These are phyloP conservation scores for Euphysa ruthae DNA, from an alignment of 30 jellyfish, hydroid and myxozoan species.

Conservation along the genomic window DNA sequence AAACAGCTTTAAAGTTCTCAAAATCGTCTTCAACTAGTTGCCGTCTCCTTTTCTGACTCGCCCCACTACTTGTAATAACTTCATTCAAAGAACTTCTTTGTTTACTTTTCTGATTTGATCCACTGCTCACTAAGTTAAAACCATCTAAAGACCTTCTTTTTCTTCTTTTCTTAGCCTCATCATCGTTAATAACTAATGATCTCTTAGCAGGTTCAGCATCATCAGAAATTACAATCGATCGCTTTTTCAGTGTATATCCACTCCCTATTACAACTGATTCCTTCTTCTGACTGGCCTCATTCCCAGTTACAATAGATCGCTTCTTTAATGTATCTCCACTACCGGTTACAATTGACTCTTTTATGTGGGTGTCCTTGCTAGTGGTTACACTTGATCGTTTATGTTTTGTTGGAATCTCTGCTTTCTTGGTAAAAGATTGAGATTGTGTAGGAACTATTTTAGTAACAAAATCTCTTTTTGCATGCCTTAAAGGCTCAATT, in stretches of 20 bases:
- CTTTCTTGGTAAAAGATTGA: too few relatives aligned
- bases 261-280: neutral
- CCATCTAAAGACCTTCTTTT: slow-evolving; percentile 19
- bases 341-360: too few relatives aligned
- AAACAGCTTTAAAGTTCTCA: too few relatives aligned
- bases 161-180: neutral
- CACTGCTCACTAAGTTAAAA: too few relatives aligned
- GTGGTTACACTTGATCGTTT: too few relatives aligned
- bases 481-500: too few relatives aligned
- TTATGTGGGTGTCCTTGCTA: too few relatives aligned
- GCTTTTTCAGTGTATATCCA: neutral
- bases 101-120: neutral
- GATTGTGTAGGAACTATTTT: neutral
- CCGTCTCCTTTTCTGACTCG: neutral
- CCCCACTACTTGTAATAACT: too few relatives aligned
- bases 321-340: neutral
- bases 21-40: too few relatives aligned
- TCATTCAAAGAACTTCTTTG: too few relatives aligned
- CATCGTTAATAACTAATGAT: neutral
- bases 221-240: neutral
- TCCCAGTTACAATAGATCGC: neutral
- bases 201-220: neutral
- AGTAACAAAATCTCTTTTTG: neutral
- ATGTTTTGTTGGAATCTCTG: too few relatives aligned
- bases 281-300: neutral